Base-by-base conservation (phyloP, 2,888 invertebrate species). In the Cataglyphis livida region DNA sequence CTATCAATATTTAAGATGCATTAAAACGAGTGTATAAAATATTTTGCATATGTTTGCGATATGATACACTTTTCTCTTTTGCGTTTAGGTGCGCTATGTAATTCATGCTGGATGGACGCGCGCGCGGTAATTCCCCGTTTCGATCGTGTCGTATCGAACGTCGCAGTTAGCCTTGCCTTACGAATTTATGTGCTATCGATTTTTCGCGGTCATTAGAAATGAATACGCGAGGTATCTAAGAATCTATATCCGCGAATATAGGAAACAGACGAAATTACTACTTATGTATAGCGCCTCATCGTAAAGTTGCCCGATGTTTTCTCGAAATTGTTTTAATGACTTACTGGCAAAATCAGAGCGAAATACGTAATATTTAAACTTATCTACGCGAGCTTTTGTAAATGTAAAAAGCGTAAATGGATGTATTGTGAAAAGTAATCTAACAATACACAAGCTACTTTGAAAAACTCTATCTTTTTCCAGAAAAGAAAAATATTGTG, bases 161-260 rank as follows among this genome's bases (percentile, higher is more conserved):
- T 44, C 44, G 82, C 84, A 84, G 85, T 86, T 92, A 88, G 84
- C 85, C 82, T 81, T 81, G 84, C 76, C 87, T 92, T 85, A 91
- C 88, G 78, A 91, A 92, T 92, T 91, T 84, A 89, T 86, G 83
- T 85, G 57, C 70, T 90, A 93, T 93, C 87, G 93, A 93, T 92
- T 90, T 38, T 35, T 74, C 78, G 59, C 81, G 86, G 87, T 91
- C 87, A 76, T 91, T 91, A 89, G 85, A 85, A 87, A 85, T 70
- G 61, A 25, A 86, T 81, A 70, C 86, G 78, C 84, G 82, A 85
- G 89, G 83, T 81, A 86, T 87, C 44, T 44, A 87, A 82, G 85
- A 86, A 85, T 74, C 75, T 81, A 79, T 84, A 83, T 41, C 54
- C 74, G 62, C 18, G 28, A 76, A 64, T 51, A 51, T 35, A 73